These are phyloP conservation scores for Standfussiana lucernea DNA, from an alignment of 2,888 invertebrate genomes.

Conservation along the genomic window DNA sequence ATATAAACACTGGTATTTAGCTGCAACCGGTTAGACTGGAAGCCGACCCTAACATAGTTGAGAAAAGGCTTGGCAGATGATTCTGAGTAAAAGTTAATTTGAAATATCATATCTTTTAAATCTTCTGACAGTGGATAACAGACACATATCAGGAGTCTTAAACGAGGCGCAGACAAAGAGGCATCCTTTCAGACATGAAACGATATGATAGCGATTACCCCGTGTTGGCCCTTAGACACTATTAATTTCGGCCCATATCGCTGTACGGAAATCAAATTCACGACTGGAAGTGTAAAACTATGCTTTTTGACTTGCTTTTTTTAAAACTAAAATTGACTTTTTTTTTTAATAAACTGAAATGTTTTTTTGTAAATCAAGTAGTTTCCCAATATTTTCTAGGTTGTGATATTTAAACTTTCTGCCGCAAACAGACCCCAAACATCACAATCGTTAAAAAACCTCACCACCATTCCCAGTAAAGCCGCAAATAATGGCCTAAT, in stretches of 20 bases:
- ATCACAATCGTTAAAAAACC: conserved; percentile 14
- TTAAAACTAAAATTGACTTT: not conserved
- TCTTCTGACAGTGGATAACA: not conserved
- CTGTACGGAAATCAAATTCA: not conserved
- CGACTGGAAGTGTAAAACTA: not conserved
- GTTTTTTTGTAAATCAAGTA: not conserved
- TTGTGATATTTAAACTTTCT: not conserved
- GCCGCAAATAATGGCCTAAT: too few relatives aligned
- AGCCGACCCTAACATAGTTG: too few relatives aligned
- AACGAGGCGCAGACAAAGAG: not conserved
- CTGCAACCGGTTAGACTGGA: too few relatives aligned
- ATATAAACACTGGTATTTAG: too few relatives aligned
- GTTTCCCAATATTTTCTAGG: not conserved
- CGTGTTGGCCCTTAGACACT: not conserved
- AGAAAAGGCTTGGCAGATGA: too few relatives aligned
- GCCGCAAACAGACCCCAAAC: not conserved
- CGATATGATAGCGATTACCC: not conserved
- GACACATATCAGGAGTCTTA: not conserved
- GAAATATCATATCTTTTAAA: too few relatives aligned
- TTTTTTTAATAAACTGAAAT: too few relatives aligned
- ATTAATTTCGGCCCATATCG: not conserved
- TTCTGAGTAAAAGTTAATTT: too few relatives aligned
- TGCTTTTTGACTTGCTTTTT: too few relatives aligned
- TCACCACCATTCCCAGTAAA: not conserved
- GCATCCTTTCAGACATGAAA: not conserved